Percentiles rank a stretch among this genome's conserved stretches.
These are phyloP conservation scores for Acanthisitta chloris DNA, from an alignment of 2,113 vertebrate genomes.

Conservation along the genomic window DNA sequence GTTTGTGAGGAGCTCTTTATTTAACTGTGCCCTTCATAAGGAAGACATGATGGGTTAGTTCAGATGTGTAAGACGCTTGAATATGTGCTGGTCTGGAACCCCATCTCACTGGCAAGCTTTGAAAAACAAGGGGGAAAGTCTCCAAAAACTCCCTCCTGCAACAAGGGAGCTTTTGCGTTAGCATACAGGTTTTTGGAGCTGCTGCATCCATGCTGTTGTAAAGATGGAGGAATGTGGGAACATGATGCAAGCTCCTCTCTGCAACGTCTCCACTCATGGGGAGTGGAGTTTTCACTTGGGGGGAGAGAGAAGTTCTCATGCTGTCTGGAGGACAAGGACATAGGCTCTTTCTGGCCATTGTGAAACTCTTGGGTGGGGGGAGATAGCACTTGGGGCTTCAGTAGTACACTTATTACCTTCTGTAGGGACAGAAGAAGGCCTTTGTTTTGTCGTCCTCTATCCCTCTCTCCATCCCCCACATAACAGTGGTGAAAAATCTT, in stretches of 20 bases:
- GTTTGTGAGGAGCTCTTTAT: neutral
- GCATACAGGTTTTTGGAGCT: neutral
- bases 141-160: neutral
- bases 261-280: rapidly evolving
- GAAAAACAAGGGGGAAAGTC: neutral
- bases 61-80: too few species aligned
- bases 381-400: neutral
- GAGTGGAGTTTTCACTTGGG: neutral
- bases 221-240: neutral
- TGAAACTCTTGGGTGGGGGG: neutral
- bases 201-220: rapidly evolving
- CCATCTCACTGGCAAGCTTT: neutral
- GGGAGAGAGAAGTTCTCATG: neutral
- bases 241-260: neutral
- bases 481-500: neutral
- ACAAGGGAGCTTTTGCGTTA: neutral
- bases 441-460: neutral
- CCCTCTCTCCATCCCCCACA: neutral
- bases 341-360: neutral
- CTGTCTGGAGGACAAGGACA: neutral
- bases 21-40: neutral
- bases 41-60: neutral
- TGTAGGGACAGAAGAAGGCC: neutral
- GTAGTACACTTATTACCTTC: neutral
- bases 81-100: neutral